phyloP scores from a whole-genome alignment of 1,140 invertebrate genomes.

The Lucilia sericata region DNA sequence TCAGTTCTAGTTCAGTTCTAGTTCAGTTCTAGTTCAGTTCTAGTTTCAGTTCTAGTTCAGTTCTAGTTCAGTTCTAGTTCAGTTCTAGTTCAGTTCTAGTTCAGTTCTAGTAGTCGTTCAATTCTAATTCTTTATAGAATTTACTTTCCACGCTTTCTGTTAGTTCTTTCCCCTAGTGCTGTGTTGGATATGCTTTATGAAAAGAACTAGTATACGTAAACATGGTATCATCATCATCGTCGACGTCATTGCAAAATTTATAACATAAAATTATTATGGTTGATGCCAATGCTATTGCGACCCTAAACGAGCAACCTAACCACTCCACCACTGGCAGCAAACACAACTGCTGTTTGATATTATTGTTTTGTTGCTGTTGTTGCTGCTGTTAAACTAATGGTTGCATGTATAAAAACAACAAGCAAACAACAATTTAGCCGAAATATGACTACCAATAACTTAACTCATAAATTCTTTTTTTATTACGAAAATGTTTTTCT shows the following conservation, averaged over 20 bases:
- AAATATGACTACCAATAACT: too few species aligned
- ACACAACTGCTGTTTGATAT: not conserved
- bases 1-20: too few species aligned
- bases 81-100: too few species aligned
- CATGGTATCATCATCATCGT: slow-evolving; percentile 1
- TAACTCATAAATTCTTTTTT: not conserved
- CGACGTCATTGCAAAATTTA: not conserved
- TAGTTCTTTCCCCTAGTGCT: not conserved
- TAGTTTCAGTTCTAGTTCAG: too few species aligned
- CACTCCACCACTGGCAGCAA: not conserved
- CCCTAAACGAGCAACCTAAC: not conserved
- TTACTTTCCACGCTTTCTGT: too few species aligned
- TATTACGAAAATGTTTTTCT: not conserved
- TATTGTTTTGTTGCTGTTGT: not conserved
- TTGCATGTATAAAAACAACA: slow-evolving; percentile 11
- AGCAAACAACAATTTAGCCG: slow-evolving; percentile 15
- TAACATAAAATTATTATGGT: slow-evolving; percentile 15
- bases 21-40: too few species aligned
- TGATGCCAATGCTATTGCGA: not conserved
- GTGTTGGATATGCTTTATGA: not conserved
- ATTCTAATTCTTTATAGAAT: too few species aligned
- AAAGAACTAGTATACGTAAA: not conserved
- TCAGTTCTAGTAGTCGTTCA: too few species aligned
- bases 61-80: too few species aligned
- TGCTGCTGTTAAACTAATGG: slow-evolving; percentile 4